Base-by-base conservation (phyloP, 2,888 invertebrate genomes). In the Piscicola geometra region DNA sequence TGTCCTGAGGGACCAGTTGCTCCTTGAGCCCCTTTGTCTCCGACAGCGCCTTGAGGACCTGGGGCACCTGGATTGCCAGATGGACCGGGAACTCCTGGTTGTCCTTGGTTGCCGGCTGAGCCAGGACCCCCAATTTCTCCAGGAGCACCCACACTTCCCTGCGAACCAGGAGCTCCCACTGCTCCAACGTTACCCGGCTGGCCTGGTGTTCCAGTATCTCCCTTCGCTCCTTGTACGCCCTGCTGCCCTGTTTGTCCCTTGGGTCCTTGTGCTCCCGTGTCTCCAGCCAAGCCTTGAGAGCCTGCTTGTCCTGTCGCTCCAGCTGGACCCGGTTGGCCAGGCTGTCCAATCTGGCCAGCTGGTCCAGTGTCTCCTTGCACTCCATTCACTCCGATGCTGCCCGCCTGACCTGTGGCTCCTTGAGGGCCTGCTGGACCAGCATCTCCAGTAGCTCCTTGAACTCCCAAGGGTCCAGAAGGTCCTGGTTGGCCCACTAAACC, bases 21-120 rank as follows among this genome's bases (percentile, higher is more conserved):
- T 28, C 79, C 79, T 66, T 66, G 66, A 80, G 80, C 35, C 81
- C 82, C 79, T 25, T 77, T 25, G 28, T 28, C 15, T 28, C 79
- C 79, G 47, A 41, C 21, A 35, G 50, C 72, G 3, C 79, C 79
- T 2, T 72, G 47, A 25, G 72, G 25, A 69, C 79, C 75, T 41
- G 77, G 70, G 47, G 60, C 35, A 41, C 73, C 73, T 32, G 73
- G 73, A 33, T 33, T 56, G 18, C 77, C 77, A 21, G 71, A 28
- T 35, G 35, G 3, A 60, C 77, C 77, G 68, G 76, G 36, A 21
- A 0, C 30, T 35, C 76, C 76, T 28, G 76, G 35, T 21, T 41
- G 74, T n/a, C 76, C 76, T 36, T 30, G 36, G 56, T 9, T 15
- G 1, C 76, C 76, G 2, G 72, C 3, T 18, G n/a, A 5, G 5